These are phyloP conservation scores for Fopius arisanus DNA, from an alignment of 1,140 invertebrate species.

Conservation along the genomic window DNA sequence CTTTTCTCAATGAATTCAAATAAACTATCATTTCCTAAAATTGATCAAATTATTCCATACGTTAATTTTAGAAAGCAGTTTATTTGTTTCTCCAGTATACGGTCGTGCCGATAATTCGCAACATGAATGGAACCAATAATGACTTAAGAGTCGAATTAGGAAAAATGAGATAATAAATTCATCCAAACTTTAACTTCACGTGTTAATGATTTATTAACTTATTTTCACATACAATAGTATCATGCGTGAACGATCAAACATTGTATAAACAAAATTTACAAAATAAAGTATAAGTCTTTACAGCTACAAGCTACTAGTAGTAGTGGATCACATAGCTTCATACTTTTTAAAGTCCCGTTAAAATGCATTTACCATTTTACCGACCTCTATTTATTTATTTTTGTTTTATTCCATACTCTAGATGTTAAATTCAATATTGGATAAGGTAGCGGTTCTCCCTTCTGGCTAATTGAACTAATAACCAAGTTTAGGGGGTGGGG, in stretches of 20 bases:
- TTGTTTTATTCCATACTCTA: slow-evolving; percentile 28
- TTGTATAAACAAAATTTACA: slow-evolving; percentile 68
- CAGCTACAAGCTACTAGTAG: slow-evolving; percentile 66
- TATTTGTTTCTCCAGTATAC: too few species aligned
- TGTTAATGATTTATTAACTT: slow-evolving; percentile 67
- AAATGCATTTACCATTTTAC: not conserved
- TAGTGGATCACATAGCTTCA: slow-evolving; percentile 66
- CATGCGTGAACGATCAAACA: slow-evolving; percentile 66
- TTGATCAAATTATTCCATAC: too few species aligned
- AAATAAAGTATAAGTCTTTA: slow-evolving; percentile 67
- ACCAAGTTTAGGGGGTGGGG: slow-evolving; percentile 40
- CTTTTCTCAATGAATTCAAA: too few species aligned
- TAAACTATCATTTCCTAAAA: too few species aligned
- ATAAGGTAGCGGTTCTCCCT: slow-evolving; percentile 52
- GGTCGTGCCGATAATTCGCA: too few species aligned
- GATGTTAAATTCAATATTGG: slow-evolving; percentile 60
- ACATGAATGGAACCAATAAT: too few species aligned
- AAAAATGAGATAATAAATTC: too few species aligned
- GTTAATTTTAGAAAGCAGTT: too few species aligned
- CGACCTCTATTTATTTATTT: slow-evolving; percentile 34
- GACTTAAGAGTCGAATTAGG: too few species aligned
- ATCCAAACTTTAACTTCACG: slow-evolving; percentile 55
- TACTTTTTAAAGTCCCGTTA: slow-evolving; percentile 46
- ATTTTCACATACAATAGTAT: slow-evolving; percentile 66
- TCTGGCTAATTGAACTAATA: slow-evolving; percentile 52